Evolutionary conservation across 1,140 invertebrate genomes (phyloP).

Genomic region (Drosophila ananassae): DNA sequence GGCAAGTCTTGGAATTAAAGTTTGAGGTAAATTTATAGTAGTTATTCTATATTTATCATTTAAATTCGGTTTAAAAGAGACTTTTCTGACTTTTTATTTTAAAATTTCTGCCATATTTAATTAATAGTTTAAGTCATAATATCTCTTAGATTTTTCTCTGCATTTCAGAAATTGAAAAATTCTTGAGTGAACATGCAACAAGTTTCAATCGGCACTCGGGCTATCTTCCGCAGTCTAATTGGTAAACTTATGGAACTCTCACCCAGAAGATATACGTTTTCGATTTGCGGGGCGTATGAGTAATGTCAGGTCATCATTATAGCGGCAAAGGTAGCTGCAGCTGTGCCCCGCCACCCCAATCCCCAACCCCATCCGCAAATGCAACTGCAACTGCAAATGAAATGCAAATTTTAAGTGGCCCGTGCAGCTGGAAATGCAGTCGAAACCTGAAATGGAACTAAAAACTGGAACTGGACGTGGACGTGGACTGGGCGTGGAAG

Average conservation of each 20-base stretch:
- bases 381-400: constrained; percentile 31
- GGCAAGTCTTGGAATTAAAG: not conserved
- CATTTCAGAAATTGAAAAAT: constrained; percentile 1
- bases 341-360: constrained; percentile 18
- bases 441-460: constrained; percentile 31
- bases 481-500: constrained; percentile 26
- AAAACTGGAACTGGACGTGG: constrained; percentile 36
- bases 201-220: constrained; percentile 40
- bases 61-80: too few species aligned
- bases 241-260: constrained; percentile 71
- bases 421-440: constrained; percentile 45
- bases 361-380: not conserved
- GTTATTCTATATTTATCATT: too few species aligned
- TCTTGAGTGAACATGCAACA: constrained; percentile 4
- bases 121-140: too few species aligned
- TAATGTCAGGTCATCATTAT: constrained; percentile 47
- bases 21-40: not conserved
- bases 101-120: too few species aligned
- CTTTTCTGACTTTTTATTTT: too few species aligned
- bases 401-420: constrained; percentile 65
- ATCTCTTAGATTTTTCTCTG: not conserved
- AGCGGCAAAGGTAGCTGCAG: constrained; percentile 21
- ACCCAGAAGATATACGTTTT: constrained; percentile 45
- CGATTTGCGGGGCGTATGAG: constrained; percentile 61
- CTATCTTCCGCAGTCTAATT: constrained; percentile 56